phyloP scores from a whole-genome alignment of 2,888 invertebrate species.

The Agriopis leucophaearia region DNA sequence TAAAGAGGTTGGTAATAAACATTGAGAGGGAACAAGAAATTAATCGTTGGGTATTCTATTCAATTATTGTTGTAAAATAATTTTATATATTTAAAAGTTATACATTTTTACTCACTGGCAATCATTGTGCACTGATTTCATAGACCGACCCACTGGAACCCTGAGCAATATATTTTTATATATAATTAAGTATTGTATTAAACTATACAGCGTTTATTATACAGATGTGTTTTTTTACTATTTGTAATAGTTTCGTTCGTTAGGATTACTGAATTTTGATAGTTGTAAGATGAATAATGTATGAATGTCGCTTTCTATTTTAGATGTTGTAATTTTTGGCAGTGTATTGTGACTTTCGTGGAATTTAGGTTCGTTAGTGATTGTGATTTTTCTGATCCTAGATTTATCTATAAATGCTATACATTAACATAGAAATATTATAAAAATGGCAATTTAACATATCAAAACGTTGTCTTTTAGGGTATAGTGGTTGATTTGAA shows the following conservation, averaged over 20 bases:
- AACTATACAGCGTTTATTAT: slow-evolving; percentile 79
- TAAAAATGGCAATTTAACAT: slow-evolving; percentile 47
- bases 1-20: slow-evolving; percentile 39
- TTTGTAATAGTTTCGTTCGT: slow-evolving; percentile 77
- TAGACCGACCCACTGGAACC: slow-evolving; percentile 82
- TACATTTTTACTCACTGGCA: slow-evolving; percentile 55
- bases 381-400: slow-evolving; percentile 76
- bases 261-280: slow-evolving; percentile 70
- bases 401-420: slow-evolving; percentile 56
- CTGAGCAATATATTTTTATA: slow-evolving; percentile 86
- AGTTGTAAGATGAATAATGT: slow-evolving; percentile 59
- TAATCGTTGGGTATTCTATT: slow-evolving; percentile 47
- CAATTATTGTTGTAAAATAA: slow-evolving; percentile 39
- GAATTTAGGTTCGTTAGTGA: slow-evolving; percentile 71
- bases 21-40: slow-evolving; percentile 50
- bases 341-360: slow-evolving; percentile 70
- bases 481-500: slow-evolving; percentile 38
- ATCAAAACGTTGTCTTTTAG: slow-evolving; percentile 51
- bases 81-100: slow-evolving; percentile 45
- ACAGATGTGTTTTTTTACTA: slow-evolving; percentile 76
- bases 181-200: slow-evolving; percentile 81
- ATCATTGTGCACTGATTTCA: slow-evolving; percentile 78
- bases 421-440: slow-evolving; percentile 42
- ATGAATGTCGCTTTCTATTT: slow-evolving; percentile 79
- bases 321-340: slow-evolving; percentile 77